phyloP scores from a whole-genome alignment of 2,797 vertebrate genomes.

The Moxostoma hubbsi region DNA sequence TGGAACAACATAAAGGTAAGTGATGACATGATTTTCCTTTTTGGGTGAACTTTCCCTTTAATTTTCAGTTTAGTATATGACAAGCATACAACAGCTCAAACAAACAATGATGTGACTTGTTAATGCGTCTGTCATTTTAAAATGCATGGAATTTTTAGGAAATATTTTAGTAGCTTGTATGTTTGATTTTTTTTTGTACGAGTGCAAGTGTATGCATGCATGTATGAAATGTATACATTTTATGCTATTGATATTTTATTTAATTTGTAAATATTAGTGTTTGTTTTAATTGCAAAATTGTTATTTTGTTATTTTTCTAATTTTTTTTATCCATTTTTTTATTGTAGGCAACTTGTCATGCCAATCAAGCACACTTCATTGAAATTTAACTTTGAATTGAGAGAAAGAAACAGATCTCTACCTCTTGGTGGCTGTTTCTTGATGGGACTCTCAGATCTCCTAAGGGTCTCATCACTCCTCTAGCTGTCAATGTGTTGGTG shows the following conservation, averaged over 20 bases:
- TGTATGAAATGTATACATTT: neutral
- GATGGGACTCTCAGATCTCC: slow-evolving; percentile 40
- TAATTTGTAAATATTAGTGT: neutral
- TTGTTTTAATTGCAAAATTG: neutral
- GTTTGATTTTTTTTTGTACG: neutral
- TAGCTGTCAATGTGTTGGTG: slow-evolving; percentile 46
- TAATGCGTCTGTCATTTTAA: slow-evolving; percentile 7
- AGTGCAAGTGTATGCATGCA: neutral
- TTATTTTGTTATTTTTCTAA: neutral
- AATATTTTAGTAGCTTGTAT: neutral
- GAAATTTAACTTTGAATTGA: neutral
- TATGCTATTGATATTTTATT: neutral
- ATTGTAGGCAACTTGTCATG: neutral
- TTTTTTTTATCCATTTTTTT: too few species aligned
- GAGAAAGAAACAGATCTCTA: slow-evolving; percentile 18
- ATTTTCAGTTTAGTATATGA: too few species aligned
- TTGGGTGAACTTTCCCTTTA: too few species aligned
- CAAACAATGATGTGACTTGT: slow-evolving; percentile 15
- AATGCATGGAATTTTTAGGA: neutral
- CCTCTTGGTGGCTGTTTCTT: slow-evolving; percentile 39
- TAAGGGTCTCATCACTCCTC: slow-evolving; percentile 54
- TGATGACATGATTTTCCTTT: too few species aligned
- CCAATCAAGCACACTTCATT: neutral
- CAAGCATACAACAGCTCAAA: slow-evolving; percentile 2
- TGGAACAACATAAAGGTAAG: too few species aligned